phyloP scores from a whole-genome alignment of 1,140 invertebrate species.

The Aleiodes sp. region DNA sequence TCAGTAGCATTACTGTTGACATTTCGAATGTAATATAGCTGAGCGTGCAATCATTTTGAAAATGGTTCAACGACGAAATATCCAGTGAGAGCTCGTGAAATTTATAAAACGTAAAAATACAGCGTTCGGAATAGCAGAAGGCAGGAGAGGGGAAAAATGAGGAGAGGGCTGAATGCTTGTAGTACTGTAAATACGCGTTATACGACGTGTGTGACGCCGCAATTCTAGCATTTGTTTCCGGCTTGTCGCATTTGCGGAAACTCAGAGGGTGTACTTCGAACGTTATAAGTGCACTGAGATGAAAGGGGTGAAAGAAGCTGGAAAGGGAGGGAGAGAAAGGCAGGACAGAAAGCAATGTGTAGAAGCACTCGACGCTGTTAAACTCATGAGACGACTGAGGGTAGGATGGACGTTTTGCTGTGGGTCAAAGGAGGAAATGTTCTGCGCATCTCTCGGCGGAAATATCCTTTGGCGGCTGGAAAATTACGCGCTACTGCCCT shows the following conservation, averaged over 20 bases:
- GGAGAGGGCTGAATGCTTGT: slow-evolving; percentile 8
- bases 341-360: slow-evolving; percentile 5
- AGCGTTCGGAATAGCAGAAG: too few species aligned
- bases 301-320: too few species aligned
- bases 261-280: neutral
- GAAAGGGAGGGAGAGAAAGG: neutral
- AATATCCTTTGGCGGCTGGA: slow-evolving; percentile 28
- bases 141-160: too few species aligned
- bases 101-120: slow-evolving; percentile 15
- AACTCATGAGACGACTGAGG: slow-evolving; percentile 26
- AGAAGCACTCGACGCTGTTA: slow-evolving; percentile 29
- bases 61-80: neutral
- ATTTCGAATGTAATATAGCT: slow-evolving; percentile 19
- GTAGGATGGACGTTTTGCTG: slow-evolving; percentile 22
- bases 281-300: neutral
- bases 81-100: neutral
- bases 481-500: slow-evolving; percentile 36
- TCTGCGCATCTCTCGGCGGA: slow-evolving; percentile 26
- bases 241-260: slow-evolving; percentile 10
- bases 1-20: slow-evolving; percentile 13
- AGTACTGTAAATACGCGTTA: slow-evolving; percentile 28
- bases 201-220: slow-evolving; percentile 12
- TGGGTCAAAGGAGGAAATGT: slow-evolving; percentile 35
- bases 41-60: slow-evolving; percentile 15
- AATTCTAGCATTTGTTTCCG: slow-evolving; percentile 20